phyloP scores from a whole-genome alignment of 2,888 invertebrate genomes.

The Callinectes sapidus region DNA sequence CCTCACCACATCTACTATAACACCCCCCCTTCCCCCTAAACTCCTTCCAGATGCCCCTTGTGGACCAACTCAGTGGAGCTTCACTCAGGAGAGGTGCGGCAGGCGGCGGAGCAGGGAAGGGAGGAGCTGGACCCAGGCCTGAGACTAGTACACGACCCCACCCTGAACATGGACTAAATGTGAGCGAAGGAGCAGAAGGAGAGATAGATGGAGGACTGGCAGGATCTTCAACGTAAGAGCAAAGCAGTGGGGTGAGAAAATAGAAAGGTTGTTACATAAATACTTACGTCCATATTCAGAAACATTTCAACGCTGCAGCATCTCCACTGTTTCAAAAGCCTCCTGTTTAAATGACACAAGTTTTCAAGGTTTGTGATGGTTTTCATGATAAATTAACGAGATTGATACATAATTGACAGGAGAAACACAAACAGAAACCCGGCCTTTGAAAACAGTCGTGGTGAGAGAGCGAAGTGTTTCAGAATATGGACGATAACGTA shows the following conservation, averaged over 20 bases:
- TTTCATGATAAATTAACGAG: too few relatives aligned
- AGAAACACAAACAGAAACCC: too few relatives aligned
- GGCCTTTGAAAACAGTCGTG: too few relatives aligned
- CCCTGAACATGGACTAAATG: slow-evolving; percentile 40
- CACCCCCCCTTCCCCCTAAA: not conserved
- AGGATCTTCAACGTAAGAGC: not conserved
- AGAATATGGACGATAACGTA: not conserved
- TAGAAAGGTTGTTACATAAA: too few relatives aligned
- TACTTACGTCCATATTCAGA: too few relatives aligned
- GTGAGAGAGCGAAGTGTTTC: too few relatives aligned
- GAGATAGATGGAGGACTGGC: not conserved
- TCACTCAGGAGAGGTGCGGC: slow-evolving; percentile 73
- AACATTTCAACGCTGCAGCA: too few relatives aligned
- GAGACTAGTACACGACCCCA: slow-evolving; percentile 73
- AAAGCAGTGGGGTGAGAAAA: not conserved
- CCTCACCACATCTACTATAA: not conserved
- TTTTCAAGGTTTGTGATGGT: too few relatives aligned
- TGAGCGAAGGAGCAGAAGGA: not conserved
- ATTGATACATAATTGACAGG: too few relatives aligned
- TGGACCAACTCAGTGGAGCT: slow-evolving; percentile 72
- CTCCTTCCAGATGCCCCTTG: slow-evolving; percentile 67
- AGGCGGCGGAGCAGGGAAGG: slow-evolving; percentile 73
- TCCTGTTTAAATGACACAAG: too few relatives aligned
- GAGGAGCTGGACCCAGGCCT: slow-evolving; percentile 73
- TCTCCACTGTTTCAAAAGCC: too few relatives aligned